Evolutionary conservation across 2,888 invertebrate species (phyloP), one percentile per base, ranked within the genome.

Genomic region (Lycia hirtaria): DNA sequence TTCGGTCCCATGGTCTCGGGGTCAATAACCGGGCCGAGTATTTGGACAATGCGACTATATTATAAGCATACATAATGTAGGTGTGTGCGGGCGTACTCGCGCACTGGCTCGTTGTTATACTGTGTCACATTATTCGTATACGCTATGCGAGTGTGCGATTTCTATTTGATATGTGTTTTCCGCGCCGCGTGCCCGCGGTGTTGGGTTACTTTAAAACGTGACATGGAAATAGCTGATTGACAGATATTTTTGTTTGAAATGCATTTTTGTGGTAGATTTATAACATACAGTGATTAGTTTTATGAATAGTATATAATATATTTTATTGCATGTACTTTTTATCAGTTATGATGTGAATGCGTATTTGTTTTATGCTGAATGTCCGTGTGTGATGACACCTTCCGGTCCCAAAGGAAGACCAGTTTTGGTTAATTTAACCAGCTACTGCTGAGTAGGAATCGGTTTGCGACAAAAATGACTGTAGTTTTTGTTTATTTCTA

Each of bases 1-100:
- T 78, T 62, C 53, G 71, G 71, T 72, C 65, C 69, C 73, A 65
- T 65, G 62, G 67, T 50, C 66, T 62, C 41, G 69, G 71, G 88
- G 83, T 85, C 88, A 86, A 89, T 88, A 89, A 88, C 88, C 90
- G 72, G 89, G 72, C 84, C 89, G 78, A 64, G 78, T 78, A 81
- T 83, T 85, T 83, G 78, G 84, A 82, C 82, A 79, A 80, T 76
- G 77, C 66, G 69, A 71, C 69, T 69, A 62, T 69, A 68, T 66
- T 61, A 62, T 58, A 50, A 32, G 43, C 57, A 60, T 20, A 49
- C 22, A 61, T 52, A 58, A 48, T 62, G 47, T 64, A 56, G 54
- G 49, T 60, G 56, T 54, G 58, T 62, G 67, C 64, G 53, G 67
- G 62, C 67, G 65, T 50, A 7, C 38, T 5, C 20, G 6, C 15